Base-by-base conservation (phyloP, 2,113 vertebrate genomes). In the Promerops cafer region DNA sequence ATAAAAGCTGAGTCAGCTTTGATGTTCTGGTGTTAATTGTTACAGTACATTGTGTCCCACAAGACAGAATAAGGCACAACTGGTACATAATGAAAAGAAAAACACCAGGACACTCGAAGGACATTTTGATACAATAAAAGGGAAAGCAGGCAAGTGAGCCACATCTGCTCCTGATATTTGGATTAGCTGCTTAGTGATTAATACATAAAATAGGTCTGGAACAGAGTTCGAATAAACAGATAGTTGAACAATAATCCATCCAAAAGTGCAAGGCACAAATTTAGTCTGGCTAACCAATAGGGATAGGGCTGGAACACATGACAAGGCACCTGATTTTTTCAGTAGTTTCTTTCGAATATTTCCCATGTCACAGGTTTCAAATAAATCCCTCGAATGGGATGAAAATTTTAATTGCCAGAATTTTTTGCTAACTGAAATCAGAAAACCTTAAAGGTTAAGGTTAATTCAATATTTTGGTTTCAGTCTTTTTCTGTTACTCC, bases 21-120 rank as follows among this genome's bases (percentile, higher is more conserved):
- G 70, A 87, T 89, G 65, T 49, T 88, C 69, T 76, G 53, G 45
- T 90, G 69, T 92, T 97, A 97, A 96, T 96, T 91, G 84, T 87
- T 87, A 39, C 47, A 72, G 76, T 31, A 47, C 15, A 2, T 35
- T 40, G 66, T 72, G 65, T 94, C 94, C 91, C 91, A 89, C n/a
- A 87, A 74, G 92, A 63, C 64, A 79, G 71, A 88, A 39, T 28
- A 40, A 50, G 49, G 77, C 85, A 85, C 82, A 68, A 69, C 23
- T 74, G 82, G 72, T 78, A 75, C 80, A 66, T 85, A 90, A 94
- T 68, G 60, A 87, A 87, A 90, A 88, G 70, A 52, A 90, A 94
- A 94, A 50, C 87, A 87, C n/a, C 20, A 42, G 94, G 90, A 87
- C 65, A 60, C 57, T 89, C 0, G 0, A 95, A 97, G 96, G 94